phyloP scores from a whole-genome alignment of 1,140 invertebrate species.

The Manduca sexta region DNA sequence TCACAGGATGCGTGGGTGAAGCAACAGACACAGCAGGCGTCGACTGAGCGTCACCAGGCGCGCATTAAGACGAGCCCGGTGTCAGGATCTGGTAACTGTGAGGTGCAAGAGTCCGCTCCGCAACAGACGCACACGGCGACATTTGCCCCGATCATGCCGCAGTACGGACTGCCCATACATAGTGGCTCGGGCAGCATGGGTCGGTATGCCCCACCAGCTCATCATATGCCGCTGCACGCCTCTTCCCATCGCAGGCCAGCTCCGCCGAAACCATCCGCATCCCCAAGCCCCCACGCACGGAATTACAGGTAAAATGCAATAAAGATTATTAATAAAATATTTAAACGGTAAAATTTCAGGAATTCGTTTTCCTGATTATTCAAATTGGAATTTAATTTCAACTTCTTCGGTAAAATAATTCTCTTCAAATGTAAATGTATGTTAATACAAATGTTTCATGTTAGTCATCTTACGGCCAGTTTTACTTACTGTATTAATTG shows the following conservation, averaged over 20 bases:
- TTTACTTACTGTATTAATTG: too few species aligned
- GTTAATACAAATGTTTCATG: too few species aligned
- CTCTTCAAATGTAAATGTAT: too few species aligned
- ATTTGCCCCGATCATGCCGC: slow-evolving; percentile 70
- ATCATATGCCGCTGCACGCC: slow-evolving; percentile 77
- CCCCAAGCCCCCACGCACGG: slow-evolving; percentile 75
- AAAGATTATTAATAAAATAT: too few species aligned
- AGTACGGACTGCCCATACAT: slow-evolving; percentile 64
- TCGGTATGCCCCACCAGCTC: slow-evolving; percentile 73
- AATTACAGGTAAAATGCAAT: slow-evolving; percentile 57
- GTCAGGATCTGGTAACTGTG: slow-evolving; percentile 50
- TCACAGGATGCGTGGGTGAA: slow-evolving; percentile 66
- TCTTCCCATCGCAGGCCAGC: slow-evolving; percentile 66
- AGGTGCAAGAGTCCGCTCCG: slow-evolving; percentile 42
- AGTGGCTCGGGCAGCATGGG: slow-evolving; percentile 70
- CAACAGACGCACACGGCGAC: slow-evolving; percentile 56
- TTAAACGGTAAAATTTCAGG: too few species aligned
- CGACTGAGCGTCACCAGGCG: slow-evolving; percentile 48
- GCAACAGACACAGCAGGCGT: slow-evolving; percentile 55
- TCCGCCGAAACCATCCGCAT: slow-evolving; percentile 73
- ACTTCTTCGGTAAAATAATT: too few species aligned
- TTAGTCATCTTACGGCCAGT: too few species aligned
- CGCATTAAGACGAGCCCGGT: slow-evolving; percentile 65
- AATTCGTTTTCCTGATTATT: too few species aligned
- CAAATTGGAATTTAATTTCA: too few species aligned